Evolutionary conservation across 2,113 vertebrate species (phyloP).

Genomic region (Eurystomus gularis): DNA sequence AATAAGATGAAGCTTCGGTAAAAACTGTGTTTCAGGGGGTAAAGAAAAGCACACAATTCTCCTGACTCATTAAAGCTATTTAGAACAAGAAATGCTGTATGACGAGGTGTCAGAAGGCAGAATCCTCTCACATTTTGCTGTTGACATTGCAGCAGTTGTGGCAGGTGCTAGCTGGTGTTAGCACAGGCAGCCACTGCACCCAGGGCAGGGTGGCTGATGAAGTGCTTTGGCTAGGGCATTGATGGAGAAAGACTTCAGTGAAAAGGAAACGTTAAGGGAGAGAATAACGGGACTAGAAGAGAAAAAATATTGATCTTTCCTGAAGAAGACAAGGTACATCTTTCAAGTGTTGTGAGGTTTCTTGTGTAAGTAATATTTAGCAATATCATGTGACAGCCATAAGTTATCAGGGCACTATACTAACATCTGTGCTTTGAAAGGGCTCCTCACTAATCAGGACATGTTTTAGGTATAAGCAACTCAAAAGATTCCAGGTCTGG

Average conservation of each 20-base stretch:
- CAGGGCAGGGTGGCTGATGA: background rate
- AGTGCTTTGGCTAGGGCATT: background rate
- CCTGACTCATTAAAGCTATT: background rate
- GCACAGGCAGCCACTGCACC: fast-evolving
- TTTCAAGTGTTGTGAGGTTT: background rate
- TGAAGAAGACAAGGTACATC: background rate
- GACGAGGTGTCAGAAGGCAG: background rate
- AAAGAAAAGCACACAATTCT: background rate
- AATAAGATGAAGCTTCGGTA: background rate
- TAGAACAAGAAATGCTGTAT: background rate
- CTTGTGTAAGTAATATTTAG: background rate
- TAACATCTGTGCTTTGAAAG: background rate
- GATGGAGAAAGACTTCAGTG: background rate
- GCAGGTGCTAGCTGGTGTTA: background rate
- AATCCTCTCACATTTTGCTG: background rate
- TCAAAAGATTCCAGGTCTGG: background rate
- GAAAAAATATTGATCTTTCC: background rate
- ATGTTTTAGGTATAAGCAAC: background rate
- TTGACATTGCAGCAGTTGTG: background rate
- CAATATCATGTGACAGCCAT: background rate
- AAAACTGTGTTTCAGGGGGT: background rate
- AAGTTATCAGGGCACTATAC: background rate
- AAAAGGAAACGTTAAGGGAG: background rate
- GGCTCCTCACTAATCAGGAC: background rate
- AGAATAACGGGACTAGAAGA: background rate